Conservation (phyloP, 2,888 invertebrate species). For the Lasioglossum oenotherae region DNA sequence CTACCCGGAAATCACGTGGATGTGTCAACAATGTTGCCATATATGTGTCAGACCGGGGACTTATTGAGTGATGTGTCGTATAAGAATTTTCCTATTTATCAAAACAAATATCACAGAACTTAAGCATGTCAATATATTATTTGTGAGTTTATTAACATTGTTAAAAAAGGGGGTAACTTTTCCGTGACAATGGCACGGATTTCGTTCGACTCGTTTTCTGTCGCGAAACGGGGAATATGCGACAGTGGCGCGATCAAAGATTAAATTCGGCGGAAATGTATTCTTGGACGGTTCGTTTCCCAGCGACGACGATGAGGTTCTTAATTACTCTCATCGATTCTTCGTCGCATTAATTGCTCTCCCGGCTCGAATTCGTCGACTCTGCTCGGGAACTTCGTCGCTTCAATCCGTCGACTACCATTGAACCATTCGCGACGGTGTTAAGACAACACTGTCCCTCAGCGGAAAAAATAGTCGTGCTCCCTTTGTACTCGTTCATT, state of each 20-base stretch:
- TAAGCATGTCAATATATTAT: too few relatives aligned
- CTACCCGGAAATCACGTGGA: too few relatives aligned
- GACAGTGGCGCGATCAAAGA: background rate
- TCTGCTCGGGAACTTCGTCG: background rate
- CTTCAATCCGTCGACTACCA: background rate
- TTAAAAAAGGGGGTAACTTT: too few relatives aligned
- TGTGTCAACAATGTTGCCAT: too few relatives aligned
- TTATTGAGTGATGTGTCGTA: too few relatives aligned
- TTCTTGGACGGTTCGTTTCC: background rate
- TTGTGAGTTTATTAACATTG: too few relatives aligned
- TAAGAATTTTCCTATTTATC: too few relatives aligned
- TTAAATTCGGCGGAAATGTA: background rate
- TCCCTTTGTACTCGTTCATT: background rate
- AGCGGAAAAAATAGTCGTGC: background rate
- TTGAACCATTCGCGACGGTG: background rate
- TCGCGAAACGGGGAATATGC: background rate
- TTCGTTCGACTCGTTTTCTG: background rate
- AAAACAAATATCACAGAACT: too few relatives aligned
- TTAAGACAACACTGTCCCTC: background rate
- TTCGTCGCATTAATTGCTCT: conserved; percentile 38
- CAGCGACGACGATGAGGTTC: background rate
- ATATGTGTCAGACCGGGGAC: too few relatives aligned
- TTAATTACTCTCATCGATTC: conserved; percentile 40
- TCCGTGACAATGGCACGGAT: background rate
- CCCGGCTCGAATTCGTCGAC: conserved; percentile 5